Percentiles rank a stretch among this genome's conserved stretches.
These are phyloP conservation scores for Protosalanx chinensis DNA, from an alignment of 2,797 vertebrate genomes.

Conservation along the genomic window DNA sequence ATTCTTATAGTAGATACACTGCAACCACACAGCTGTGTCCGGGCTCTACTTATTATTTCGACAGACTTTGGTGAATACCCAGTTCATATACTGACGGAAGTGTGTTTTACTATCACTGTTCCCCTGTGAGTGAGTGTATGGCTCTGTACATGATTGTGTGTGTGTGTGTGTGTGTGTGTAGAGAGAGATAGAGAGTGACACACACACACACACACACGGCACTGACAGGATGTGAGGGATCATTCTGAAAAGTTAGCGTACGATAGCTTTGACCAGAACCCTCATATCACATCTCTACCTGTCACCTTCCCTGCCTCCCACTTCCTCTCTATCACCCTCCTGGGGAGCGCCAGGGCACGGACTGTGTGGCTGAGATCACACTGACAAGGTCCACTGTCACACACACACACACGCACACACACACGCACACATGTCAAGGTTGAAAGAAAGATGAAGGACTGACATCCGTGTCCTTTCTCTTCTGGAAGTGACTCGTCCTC, in stretches of 20 bases:
- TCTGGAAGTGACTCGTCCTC: background rate
- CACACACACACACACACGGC: background rate
- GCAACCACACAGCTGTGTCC: too few species aligned
- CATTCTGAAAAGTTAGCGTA: background rate
- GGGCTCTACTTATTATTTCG: too few species aligned
- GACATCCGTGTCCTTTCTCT: background rate
- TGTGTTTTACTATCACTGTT: background rate
- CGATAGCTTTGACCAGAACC: background rate
- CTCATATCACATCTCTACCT: constrained; percentile 1
- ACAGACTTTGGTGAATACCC: too few species aligned
- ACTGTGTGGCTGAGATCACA: background rate
- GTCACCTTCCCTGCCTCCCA: background rate
- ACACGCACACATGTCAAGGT: background rate
- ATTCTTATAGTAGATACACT: too few species aligned
- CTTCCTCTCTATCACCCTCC: background rate
- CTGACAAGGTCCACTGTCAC: background rate
- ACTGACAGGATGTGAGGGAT: background rate
- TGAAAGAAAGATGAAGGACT: background rate
- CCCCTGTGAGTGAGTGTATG: background rate
- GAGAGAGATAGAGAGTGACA: background rate
- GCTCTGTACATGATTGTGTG: background rate
- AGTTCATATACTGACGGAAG: too few species aligned
- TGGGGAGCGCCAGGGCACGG: background rate
- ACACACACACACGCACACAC: background rate
- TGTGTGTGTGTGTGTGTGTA: constrained; percentile 5